phyloP scores from a whole-genome alignment of 2,113 vertebrate genomes.

The Trematomus loennbergii region DNA sequence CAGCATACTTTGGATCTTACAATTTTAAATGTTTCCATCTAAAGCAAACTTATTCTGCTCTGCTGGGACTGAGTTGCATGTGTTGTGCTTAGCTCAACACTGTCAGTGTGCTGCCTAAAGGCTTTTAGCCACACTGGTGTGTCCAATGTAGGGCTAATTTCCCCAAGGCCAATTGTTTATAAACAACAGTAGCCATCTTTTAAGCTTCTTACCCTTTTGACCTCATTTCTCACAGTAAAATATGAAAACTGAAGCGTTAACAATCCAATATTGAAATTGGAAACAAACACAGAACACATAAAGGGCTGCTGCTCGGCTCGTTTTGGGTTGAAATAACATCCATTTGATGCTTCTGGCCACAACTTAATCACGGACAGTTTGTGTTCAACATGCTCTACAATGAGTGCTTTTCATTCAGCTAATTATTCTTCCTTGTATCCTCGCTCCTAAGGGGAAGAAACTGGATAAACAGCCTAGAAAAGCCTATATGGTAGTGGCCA shows the following conservation, averaged over 20 bases:
- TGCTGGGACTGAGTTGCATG: neutral
- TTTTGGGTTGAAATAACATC: neutral
- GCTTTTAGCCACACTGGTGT: slow-evolving; percentile 21
- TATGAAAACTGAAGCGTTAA: neutral
- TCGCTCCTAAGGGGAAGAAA: neutral
- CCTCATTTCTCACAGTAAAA: neutral
- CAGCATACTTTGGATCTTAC: no score
- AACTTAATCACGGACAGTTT: neutral
- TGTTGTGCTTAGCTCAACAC: neutral
- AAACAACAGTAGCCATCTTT: neutral
- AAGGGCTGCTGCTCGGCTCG: neutral
- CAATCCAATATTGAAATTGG: neutral
- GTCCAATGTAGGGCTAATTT: neutral
- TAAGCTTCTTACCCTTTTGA: neutral
- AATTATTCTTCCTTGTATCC: neutral
- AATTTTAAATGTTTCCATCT: neutral
- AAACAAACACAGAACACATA: neutral
- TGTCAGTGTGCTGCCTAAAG: slow-evolving; percentile 31
- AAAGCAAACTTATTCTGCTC: neutral
- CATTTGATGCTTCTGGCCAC: neutral
- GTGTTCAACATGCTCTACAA: neutral
- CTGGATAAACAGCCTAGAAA: no score
- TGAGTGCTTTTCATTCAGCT: slow-evolving; percentile 11
- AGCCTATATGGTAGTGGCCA: no score
- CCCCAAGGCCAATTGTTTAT: neutral